A percentile compares a stretch with the other conserved stretches of the same genome.
These are phyloP conservation scores for Hemithea aestivaria DNA, from an alignment of 2,888 invertebrate species.

Conservation along the genomic window DNA sequence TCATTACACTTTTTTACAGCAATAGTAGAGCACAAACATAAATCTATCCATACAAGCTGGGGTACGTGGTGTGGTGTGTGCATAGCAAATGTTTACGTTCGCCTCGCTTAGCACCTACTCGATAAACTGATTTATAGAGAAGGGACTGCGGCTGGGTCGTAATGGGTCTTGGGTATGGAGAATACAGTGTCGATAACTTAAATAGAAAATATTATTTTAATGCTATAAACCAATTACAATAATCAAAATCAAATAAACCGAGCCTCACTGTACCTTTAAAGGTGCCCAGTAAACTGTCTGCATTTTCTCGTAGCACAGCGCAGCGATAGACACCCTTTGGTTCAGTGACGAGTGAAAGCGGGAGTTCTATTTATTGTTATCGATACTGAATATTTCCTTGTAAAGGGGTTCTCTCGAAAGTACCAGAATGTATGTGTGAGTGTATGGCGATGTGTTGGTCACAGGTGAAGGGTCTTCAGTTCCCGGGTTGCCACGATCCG, in stretches of 20 bases:
- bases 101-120: conserved; percentile 56
- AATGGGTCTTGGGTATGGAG: too few relatives aligned
- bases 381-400: neutral
- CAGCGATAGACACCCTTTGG: too few relatives aligned
- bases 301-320: too few relatives aligned
- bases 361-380: too few relatives aligned
- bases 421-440: conserved; percentile 34
- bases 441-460: conserved; percentile 62
- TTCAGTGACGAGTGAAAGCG: too few relatives aligned
- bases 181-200: too few relatives aligned
- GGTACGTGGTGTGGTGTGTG: conserved; percentile 60
- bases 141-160: conserved; percentile 3
- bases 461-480: conserved; percentile 97
- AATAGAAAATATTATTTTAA: too few relatives aligned
- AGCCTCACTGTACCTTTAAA: too few relatives aligned
- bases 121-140: conserved; percentile 5
- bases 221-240: too few relatives aligned
- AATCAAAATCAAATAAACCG: too few relatives aligned
- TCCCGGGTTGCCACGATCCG: conserved; percentile 97
- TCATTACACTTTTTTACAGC: too few relatives aligned
- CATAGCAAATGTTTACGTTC: conserved; percentile 51
- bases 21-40: conserved; percentile 44
- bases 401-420: conserved; percentile 1
- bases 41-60: conserved; percentile 44
- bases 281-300: too few relatives aligned